phyloP scores from a whole-genome alignment of 2,888 invertebrate species.

The Chloroclystis v-ata region DNA sequence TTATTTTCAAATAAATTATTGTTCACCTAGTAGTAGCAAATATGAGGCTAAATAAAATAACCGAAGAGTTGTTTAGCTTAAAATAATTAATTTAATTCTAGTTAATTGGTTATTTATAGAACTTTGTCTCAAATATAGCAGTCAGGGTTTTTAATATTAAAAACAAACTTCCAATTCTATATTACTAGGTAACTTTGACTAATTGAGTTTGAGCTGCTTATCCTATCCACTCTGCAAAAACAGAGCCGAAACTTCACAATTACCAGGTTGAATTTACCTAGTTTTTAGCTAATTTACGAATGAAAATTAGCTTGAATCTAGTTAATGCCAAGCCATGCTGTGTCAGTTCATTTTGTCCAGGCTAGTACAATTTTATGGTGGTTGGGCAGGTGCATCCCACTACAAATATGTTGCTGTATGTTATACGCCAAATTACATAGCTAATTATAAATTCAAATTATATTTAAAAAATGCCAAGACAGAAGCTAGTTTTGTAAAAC shows the following conservation, averaged over 20 bases:
- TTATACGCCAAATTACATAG: background rate
- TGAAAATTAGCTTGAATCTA: slow-evolving; percentile 24
- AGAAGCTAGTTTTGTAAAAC: too few species aligned
- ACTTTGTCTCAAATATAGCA: too few species aligned
- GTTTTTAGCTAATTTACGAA: slow-evolving; percentile 21
- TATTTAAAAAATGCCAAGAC: too few species aligned
- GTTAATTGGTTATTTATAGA: too few species aligned
- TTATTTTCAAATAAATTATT: too few species aligned
- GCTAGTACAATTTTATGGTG: slow-evolving; percentile 75
- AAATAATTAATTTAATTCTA: too few species aligned
- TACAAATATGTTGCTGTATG: slow-evolving; percentile 28
- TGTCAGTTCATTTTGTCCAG: slow-evolving; percentile 52
- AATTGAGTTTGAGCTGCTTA: background rate
- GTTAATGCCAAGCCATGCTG: slow-evolving; percentile 43
- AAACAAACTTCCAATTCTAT: background rate
- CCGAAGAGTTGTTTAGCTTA: too few species aligned
- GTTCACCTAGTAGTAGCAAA: too few species aligned
- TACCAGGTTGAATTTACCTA: slow-evolving; percentile 11
- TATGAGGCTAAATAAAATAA: too few species aligned
- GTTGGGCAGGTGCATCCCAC: slow-evolving; percentile 54
- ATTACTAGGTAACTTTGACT: background rate
- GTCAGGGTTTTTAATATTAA: too few species aligned
- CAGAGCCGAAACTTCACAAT: slow-evolving; percentile 9
- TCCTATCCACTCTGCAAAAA: slow-evolving; percentile 4
- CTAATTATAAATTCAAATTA: too few species aligned